Percentiles rank a stretch among this genome's conserved stretches.
phyloP scores from a whole-genome alignment of 2,113 vertebrate genomes.

The Mungos mungo region DNA sequence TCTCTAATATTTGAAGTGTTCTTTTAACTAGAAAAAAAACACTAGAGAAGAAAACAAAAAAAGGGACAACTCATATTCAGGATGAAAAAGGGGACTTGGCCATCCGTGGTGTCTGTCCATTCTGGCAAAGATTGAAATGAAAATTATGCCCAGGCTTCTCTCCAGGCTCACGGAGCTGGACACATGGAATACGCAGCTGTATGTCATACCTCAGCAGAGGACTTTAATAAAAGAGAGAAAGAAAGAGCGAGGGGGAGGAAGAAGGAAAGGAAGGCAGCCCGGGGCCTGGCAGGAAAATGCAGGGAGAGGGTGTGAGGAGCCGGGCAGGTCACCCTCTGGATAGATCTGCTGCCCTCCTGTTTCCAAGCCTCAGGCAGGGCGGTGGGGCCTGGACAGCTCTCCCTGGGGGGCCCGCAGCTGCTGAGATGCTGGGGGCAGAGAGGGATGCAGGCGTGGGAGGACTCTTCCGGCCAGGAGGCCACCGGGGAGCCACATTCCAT shows the following conservation, averaged over 20 bases:
- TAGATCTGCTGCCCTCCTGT: not conserved
- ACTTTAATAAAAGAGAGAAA: too few species aligned
- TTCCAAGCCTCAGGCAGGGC: not conserved
- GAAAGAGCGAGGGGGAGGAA: too few species aligned
- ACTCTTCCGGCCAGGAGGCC: too few species aligned
- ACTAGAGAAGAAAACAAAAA: not conserved
- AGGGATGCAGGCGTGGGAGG: too few species aligned
- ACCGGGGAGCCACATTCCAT: too few species aligned
- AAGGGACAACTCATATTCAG: not conserved
- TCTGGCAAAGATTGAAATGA: not conserved
- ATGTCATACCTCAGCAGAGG: too few species aligned
- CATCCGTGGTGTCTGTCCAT: too few species aligned
- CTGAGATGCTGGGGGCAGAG: too few species aligned
- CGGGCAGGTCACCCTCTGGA: not conserved
- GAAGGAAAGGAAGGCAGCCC: not conserved
- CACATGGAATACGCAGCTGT: too few species aligned
- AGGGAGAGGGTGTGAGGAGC: too few species aligned
- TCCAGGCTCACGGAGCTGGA: too few species aligned
- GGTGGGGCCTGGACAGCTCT: not conserved
- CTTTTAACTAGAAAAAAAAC: not conserved
- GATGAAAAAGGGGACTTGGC: not conserved
- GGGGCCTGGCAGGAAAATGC: not conserved
- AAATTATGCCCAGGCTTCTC: not conserved
- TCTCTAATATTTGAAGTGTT: not conserved
- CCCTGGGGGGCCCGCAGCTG: too few species aligned